Conservation (phyloP, 2,888 invertebrate genomes). For the Eristalis tenax region DNA sequence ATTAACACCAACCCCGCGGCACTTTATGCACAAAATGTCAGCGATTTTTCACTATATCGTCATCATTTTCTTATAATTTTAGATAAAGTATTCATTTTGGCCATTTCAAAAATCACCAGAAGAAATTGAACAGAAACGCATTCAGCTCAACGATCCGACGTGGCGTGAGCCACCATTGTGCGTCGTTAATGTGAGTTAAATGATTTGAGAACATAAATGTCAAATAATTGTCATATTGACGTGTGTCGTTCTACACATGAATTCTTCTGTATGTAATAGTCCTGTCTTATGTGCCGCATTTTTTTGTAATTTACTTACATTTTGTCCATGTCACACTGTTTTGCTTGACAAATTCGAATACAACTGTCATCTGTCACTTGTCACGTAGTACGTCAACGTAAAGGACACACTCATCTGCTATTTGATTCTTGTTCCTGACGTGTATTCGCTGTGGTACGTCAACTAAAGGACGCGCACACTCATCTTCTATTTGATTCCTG, state of each 20-base stretch:
- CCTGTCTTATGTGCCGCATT: background rate
- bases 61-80: slow-evolving; percentile 76
- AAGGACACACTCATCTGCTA: no score
- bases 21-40: background rate
- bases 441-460: no score
- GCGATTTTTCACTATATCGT: background rate
- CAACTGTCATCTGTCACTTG: background rate
- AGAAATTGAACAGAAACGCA: slow-evolving; percentile 83
- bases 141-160: slow-evolving; percentile 84
- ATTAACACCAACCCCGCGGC: background rate
- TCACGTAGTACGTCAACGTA: no score
- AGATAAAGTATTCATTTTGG: slow-evolving; percentile 87
- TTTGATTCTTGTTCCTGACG: no score
- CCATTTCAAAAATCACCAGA: slow-evolving; percentile 85
- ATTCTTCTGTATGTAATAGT: background rate
- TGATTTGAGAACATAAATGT: slow-evolving; percentile 46
- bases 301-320: background rate
- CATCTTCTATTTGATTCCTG: no score
- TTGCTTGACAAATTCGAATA: background rate
- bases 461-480: no score
- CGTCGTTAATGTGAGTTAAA: slow-evolving; percentile 86
- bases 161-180: slow-evolving; percentile 85
- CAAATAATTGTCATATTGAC: slow-evolving; percentile 7
- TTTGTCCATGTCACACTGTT: background rate
- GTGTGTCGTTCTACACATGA: slow-evolving; percentile 5